Base-by-base conservation (phyloP, 2,113 vertebrate species). In the Centropus bengalensis region DNA sequence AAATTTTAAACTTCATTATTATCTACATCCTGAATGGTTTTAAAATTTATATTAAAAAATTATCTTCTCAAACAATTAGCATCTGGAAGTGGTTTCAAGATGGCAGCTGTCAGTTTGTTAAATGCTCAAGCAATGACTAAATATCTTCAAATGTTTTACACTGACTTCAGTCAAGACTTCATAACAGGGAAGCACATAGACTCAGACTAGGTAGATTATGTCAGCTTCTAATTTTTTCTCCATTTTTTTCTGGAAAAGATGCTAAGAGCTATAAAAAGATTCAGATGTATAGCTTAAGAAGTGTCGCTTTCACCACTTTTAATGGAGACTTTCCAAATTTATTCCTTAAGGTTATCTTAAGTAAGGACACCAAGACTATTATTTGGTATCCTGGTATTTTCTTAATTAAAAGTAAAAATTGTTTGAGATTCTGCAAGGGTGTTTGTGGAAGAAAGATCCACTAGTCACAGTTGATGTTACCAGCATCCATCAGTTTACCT, bases 131-230 rank as follows among this genome's bases (percentile, higher is more conserved):
- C 30, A 45, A 7, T 26, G 15, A 32, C 40, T 15, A 68, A 38
- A 36, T 33, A 12, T 28, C 5, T 0, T 33, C 30, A 55, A 70
- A 38, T 5, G 4, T 77, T 63, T 27, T 68, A 20, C 4, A 32
- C 10, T 79, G 45, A 13, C 27, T 86, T 80, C 15, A 84, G 21
- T 40, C 16, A 66, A 4, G 62, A 69, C 12, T 40, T 78, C 6
- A 14, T 27, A n/a, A 68, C 28, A 59, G 71, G 30, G 13, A 91
- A 27, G 12, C 22, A 45, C 27, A 11, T 54, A 30, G 11, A n/a
- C 12, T 86, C 2, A 1, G 9, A n/a, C 12, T 83, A 2, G 1
- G 27, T 28, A 56, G 14, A 16, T 47, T 64, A 17, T 0, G 0
- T 5, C 22, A 86, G 24, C 6, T 76, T 69, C 69, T 73, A 8